A percentile compares a stretch with the other conserved stretches of the same genome.
These are phyloP conservation scores for Keiferia lycopersicella DNA, from an alignment of 2,888 invertebrate species.

Conservation along the genomic window DNA sequence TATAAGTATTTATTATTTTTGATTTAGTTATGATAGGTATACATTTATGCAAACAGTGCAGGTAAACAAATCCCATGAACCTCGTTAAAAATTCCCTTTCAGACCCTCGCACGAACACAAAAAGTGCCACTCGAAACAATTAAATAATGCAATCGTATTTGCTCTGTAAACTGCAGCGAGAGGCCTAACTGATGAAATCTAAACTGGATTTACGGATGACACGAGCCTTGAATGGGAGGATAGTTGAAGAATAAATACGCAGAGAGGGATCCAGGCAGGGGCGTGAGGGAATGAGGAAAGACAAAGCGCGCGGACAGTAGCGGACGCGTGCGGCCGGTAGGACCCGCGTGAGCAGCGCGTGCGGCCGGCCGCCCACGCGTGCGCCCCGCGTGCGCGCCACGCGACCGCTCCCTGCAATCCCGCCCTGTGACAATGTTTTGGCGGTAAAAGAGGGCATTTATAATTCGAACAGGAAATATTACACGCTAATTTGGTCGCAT, in stretches of 20 bases:
- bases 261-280: constrained; percentile 46
- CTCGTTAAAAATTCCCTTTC: constrained; percentile 43
- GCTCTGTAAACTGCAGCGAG: constrained; percentile 52
- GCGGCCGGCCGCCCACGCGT: constrained; percentile 30
- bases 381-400: constrained; percentile 24
- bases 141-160: constrained; percentile 77
- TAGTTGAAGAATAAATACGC: constrained; percentile 75
- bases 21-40: background rate
- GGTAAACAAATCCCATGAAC: constrained; percentile 14
- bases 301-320: constrained; percentile 4
- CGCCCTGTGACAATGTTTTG: constrained; percentile 52
- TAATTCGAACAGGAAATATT: constrained; percentile 77
- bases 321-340: constrained; percentile 36
- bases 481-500: constrained; percentile 79
- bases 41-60: background rate
- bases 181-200: constrained; percentile 67
- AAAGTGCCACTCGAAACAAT: constrained; percentile 68
- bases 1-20: background rate
- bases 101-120: constrained; percentile 50
- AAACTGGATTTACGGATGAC: constrained; percentile 73
- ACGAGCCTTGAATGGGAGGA: constrained; percentile 70
- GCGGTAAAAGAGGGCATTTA: constrained; percentile 65
- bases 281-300: constrained; percentile 32
- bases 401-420: constrained; percentile 31
- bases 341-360: constrained; percentile 31